Percentiles rank a stretch among this genome's conserved stretches.
Conservation (phyloP, 2,888 invertebrate species). For the Thymelicus lineola region DNA sequence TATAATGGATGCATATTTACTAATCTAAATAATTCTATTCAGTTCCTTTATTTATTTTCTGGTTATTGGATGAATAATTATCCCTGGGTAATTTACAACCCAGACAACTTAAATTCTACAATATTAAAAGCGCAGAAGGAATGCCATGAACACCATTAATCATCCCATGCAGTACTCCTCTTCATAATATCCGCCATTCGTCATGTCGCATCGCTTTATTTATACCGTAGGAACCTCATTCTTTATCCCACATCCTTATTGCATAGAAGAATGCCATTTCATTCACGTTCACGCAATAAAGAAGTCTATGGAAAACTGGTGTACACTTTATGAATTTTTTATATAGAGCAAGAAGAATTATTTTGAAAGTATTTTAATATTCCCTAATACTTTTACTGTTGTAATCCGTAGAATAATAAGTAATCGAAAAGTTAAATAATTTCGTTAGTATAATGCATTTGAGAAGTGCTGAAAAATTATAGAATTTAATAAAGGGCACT, state of each 20-base stretch:
- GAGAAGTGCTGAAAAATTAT: too few relatives aligned
- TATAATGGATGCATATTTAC: too few relatives aligned
- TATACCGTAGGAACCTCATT: slow-evolving; percentile 10
- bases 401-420: too few relatives aligned
- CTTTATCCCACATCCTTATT: slow-evolving; percentile 7
- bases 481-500: too few relatives aligned
- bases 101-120: slow-evolving; percentile 4
- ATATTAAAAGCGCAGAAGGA: slow-evolving; percentile 3
- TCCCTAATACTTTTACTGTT: not conserved
- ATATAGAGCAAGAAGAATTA: not conserved
- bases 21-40: too few relatives aligned
- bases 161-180: slow-evolving; percentile 24
- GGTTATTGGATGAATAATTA: not conserved
- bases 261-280: slow-evolving; percentile 14
- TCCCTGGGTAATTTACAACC: not conserved
- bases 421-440: too few relatives aligned
- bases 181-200: slow-evolving; percentile 26
- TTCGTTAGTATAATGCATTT: too few relatives aligned
- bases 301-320: too few relatives aligned
- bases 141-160: slow-evolving; percentile 26
- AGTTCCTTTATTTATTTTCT: not conserved
- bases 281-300: not conserved
- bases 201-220: slow-evolving; percentile 19
- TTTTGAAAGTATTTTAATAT: not conserved
- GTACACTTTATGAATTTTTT: not conserved